Evolutionary conservation across 2,888 invertebrate species (phyloP).

Genomic region (Phanerotoma sp.): DNA sequence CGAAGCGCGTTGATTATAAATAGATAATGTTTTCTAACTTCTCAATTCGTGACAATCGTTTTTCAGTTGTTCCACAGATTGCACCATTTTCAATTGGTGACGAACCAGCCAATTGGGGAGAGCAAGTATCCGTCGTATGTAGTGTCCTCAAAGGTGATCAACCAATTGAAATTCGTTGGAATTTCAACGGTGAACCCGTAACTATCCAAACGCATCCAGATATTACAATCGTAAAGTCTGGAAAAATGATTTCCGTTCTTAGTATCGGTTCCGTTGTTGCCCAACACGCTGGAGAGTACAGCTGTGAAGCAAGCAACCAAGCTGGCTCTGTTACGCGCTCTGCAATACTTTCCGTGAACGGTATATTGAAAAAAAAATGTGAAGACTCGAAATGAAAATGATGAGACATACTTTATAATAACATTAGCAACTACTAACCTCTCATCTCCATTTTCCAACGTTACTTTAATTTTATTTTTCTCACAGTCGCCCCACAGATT

Average conservation of each 20-base stretch:
- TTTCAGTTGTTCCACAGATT: constrained; percentile 69
- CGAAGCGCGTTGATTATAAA: too few species aligned
- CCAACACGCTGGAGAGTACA: constrained; percentile 58
- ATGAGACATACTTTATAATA: constrained; percentile 9
- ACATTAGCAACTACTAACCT: too few species aligned
- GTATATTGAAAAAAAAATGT: constrained; percentile 43
- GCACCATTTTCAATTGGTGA: constrained; percentile 69
- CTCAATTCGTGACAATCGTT: constrained; percentile 3
- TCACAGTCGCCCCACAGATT: constrained; percentile 70
- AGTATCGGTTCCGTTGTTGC: constrained; percentile 58
- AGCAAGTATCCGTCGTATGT: constrained; percentile 72
- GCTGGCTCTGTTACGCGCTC: constrained; percentile 59
- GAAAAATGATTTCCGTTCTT: constrained; percentile 54
- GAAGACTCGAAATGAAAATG: not conserved
- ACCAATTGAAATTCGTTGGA: constrained; percentile 75
- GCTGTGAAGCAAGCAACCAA: constrained; percentile 58
- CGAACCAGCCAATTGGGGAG: constrained; percentile 74
- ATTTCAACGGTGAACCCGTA: constrained; percentile 52
- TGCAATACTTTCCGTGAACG: constrained; percentile 58
- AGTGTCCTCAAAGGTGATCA: constrained; percentile 77
- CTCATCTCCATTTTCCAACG: not conserved
- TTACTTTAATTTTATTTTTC: constrained; percentile 9
- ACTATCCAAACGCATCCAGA: constrained; percentile 44
- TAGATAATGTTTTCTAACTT: too few species aligned
- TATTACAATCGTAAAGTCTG: constrained; percentile 47